These are phyloP conservation scores for Wasmannia auropunctata DNA, from an alignment of 1,140 invertebrate species.

Conservation along the genomic window DNA sequence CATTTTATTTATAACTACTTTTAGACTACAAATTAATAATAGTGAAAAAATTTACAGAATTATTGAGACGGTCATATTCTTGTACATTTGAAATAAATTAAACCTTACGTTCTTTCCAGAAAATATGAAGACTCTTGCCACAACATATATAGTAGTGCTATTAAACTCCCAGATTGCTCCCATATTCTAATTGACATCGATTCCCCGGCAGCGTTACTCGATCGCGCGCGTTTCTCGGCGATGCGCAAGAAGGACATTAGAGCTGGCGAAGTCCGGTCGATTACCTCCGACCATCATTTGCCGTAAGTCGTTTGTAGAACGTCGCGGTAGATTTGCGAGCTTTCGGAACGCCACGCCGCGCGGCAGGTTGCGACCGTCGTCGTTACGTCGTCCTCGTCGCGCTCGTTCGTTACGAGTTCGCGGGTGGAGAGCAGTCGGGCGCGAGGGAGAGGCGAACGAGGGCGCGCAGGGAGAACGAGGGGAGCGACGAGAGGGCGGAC, in stretches of 20 bases:
- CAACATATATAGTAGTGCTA: not conserved
- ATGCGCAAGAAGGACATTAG: slow-evolving; percentile 52
- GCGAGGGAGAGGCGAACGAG: slow-evolving; percentile 29
- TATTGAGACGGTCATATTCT: not conserved
- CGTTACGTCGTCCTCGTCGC: slow-evolving; percentile 54
- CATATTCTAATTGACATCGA: slow-evolving; percentile 15
- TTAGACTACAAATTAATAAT: not conserved
- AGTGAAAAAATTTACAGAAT: not conserved
- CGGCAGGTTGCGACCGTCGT: slow-evolving; percentile 50
- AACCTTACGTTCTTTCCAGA: not conserved
- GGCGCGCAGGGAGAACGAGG: not conserved
- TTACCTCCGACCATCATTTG: slow-evolving; percentile 42
- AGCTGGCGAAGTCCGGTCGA: slow-evolving; percentile 43
- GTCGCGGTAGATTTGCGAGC: slow-evolving; percentile 57
- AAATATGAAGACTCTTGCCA: not conserved
- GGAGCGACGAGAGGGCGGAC: not conserved
- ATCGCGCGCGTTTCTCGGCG: slow-evolving; percentile 23
- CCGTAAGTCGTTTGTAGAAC: slow-evolving; percentile 43
- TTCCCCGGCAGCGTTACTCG: slow-evolving; percentile 15
- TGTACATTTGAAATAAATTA: not conserved
- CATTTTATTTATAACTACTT: not conserved
- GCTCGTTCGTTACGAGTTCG: slow-evolving; percentile 58
- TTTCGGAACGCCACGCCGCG: slow-evolving; percentile 34
- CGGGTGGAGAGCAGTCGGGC: slow-evolving; percentile 5
- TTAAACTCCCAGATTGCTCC: not conserved